These are phyloP conservation scores for Ciconia boyciana DNA, from an alignment of 2,113 vertebrate species.

Conservation along the genomic window DNA sequence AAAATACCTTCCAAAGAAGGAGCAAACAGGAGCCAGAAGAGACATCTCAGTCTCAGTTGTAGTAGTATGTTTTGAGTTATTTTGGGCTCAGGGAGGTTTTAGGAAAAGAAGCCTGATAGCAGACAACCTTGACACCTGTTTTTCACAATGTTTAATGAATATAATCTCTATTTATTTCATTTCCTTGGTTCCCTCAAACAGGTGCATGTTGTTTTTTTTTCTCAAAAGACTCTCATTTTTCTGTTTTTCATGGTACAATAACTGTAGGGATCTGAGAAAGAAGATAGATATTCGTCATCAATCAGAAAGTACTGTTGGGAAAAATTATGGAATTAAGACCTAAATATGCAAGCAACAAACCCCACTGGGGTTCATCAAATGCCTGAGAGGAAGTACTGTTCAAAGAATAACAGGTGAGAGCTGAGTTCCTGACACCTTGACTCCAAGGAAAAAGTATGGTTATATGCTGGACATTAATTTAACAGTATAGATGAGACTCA, in stretches of 20 bases:
- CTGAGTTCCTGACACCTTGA: neutral
- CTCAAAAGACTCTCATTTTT: neutral
- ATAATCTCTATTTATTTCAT: neutral
- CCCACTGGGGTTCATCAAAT: neutral
- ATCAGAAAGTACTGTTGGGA: neutral
- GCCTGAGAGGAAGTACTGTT: neutral
- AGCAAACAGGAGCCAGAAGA: neutral
- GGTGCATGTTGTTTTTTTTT: neutral
- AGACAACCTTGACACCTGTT: neutral
- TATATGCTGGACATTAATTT: neutral
- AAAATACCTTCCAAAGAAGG: neutral
- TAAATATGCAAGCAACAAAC: neutral
- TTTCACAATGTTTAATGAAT: neutral
- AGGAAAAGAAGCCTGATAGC: neutral
- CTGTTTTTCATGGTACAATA: neutral
- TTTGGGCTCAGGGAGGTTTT: neutral
- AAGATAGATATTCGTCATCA: neutral
- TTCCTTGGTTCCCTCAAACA: neutral
- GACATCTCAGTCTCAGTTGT: neutral
- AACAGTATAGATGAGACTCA: neutral
- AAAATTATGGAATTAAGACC: neutral
- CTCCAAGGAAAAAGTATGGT: neutral
- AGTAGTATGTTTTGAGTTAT: neutral
- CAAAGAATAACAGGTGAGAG: neutral
- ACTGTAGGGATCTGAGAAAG: neutral